Evolutionary conservation across 2,113 vertebrate genomes (phyloP).

Genomic region (Anolis carolinensis): DNA sequence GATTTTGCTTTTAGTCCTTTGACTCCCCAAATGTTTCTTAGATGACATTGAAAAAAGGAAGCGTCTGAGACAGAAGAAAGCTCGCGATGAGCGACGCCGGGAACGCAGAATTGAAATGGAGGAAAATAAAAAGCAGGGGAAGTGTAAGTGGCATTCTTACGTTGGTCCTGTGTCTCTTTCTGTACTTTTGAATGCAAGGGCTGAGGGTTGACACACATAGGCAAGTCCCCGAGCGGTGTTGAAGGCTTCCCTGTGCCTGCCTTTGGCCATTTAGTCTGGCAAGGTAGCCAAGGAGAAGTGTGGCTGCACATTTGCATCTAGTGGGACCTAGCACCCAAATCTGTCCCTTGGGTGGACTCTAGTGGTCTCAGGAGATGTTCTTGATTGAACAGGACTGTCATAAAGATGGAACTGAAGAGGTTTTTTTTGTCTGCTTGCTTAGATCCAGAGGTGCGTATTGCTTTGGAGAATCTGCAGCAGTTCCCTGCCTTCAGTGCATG

Average conservation of each 20-base stretch:
- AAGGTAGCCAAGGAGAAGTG: neutral
- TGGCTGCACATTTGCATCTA: neutral
- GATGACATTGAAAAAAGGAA: slow-evolving; percentile 95
- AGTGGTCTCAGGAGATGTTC: neutral
- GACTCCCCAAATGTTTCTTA: slow-evolving; percentile 56
- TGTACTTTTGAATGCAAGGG: neutral
- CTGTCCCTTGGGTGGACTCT: neutral
- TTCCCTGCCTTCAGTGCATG: slow-evolving; percentile 92
- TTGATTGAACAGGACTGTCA: neutral
- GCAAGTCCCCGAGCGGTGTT: no score
- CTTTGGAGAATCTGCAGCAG: slow-evolving; percentile 96
- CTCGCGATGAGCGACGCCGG: slow-evolving; percentile 90
- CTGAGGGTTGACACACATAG: neutral
- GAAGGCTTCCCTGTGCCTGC: neutral
- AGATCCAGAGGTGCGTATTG: slow-evolving; percentile 97
- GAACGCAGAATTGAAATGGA: slow-evolving; percentile 96
- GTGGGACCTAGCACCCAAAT: neutral
- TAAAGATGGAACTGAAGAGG: neutral
- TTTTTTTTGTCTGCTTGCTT: slow-evolving; percentile 37
- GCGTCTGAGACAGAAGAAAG: slow-evolving; percentile 92
- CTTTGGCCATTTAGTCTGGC: no score
- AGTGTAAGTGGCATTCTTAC: slow-evolving; percentile 80
- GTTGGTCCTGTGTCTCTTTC: neutral
- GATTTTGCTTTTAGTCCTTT: neutral
- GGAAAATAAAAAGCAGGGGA: slow-evolving; percentile 96